These are phyloP conservation scores for Magallana nippona DNA, from an alignment of 2,888 invertebrate species.

Conservation along the genomic window DNA sequence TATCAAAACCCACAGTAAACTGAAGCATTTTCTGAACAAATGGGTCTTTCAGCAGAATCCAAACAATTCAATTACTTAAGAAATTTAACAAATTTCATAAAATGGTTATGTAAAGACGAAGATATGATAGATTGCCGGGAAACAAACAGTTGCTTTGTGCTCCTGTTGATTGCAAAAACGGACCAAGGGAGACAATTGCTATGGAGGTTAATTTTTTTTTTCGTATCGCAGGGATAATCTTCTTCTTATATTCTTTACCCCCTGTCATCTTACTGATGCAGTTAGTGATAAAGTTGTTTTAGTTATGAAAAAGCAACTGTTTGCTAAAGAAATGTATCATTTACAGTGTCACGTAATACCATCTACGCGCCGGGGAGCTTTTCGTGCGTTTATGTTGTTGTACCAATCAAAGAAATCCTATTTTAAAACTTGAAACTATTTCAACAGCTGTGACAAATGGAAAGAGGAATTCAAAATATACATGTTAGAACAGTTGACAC, in stretches of 20 bases:
- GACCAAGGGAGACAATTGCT: slow-evolving; percentile 22
- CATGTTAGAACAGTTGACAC: too few species aligned
- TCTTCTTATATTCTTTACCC: not conserved
- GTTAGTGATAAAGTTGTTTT: slow-evolving; percentile 4
- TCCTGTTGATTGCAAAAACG: slow-evolving; percentile 17
- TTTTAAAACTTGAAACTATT: too few species aligned
- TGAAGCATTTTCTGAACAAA: slow-evolving; percentile 14
- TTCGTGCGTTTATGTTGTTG: too few species aligned
- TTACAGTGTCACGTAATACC: not conserved
- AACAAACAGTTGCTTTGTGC: slow-evolving; percentile 19
- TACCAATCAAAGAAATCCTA: too few species aligned
- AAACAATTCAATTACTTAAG: slow-evolving; percentile 1
- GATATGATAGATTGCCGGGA: slow-evolving; percentile 23
- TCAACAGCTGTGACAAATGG: too few species aligned
- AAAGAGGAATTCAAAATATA: too few species aligned
- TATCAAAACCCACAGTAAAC: not conserved
- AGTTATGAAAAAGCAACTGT: slow-evolving; percentile 3
- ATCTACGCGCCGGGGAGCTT: too few species aligned
- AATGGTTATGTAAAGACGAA: slow-evolving; percentile 8
- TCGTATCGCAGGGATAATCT: slow-evolving; percentile 1
- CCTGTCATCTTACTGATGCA: slow-evolving; percentile 4
- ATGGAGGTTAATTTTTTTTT: not conserved
- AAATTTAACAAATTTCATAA: slow-evolving; percentile 7
- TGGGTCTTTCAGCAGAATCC: not conserved
- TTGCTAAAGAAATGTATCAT: not conserved